Conservation (phyloP, 1,140 invertebrate species). For the Drosophila pandora region DNA sequence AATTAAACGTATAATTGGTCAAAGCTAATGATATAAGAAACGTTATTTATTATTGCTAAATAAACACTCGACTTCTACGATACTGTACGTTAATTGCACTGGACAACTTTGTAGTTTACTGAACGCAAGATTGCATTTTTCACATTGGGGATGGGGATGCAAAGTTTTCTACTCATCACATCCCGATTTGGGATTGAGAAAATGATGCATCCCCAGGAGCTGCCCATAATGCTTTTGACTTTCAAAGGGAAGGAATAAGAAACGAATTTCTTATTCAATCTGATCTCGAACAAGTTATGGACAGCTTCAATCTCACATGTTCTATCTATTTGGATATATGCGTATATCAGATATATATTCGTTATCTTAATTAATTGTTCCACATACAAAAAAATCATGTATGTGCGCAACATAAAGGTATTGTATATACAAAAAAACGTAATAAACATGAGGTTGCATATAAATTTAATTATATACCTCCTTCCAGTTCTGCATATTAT, state of each 20-base stretch:
- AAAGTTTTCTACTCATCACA: conserved; percentile 8
- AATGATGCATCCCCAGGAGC: conserved; percentile 10
- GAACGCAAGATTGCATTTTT: conserved; percentile 5
- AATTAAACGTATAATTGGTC: conserved; percentile 44
- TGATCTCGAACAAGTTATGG: conserved; percentile 12
- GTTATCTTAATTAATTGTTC: conserved; percentile 31
- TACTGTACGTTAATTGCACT: conserved; percentile 17
- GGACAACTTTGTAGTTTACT: conserved; percentile 12
- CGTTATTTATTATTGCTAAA: conserved; percentile 18
- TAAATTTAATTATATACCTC: conserved; percentile 82
- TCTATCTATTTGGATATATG: conserved; percentile 6
- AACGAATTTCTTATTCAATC: background rate
- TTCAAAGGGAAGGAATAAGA: background rate
- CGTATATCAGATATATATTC: conserved; percentile 23
- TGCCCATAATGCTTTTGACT: conserved; percentile 26
- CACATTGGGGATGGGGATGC: conserved; percentile 24
- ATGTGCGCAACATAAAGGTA: conserved; percentile 58
- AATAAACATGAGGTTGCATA: conserved; percentile 72
- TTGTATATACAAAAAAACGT: conserved; percentile 60
- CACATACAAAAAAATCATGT: conserved; percentile 53
- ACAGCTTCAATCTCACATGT: conserved; percentile 14
- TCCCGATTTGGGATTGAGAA: background rate
- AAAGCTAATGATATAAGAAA: conserved; percentile 40
- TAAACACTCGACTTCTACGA: conserved; percentile 36
- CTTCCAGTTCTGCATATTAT: conserved; percentile 82